Percentiles rank a stretch among this genome's conserved stretches.
Conservation (phyloP, 2,113 vertebrate species). For the Cyanoliseus patagonus region DNA sequence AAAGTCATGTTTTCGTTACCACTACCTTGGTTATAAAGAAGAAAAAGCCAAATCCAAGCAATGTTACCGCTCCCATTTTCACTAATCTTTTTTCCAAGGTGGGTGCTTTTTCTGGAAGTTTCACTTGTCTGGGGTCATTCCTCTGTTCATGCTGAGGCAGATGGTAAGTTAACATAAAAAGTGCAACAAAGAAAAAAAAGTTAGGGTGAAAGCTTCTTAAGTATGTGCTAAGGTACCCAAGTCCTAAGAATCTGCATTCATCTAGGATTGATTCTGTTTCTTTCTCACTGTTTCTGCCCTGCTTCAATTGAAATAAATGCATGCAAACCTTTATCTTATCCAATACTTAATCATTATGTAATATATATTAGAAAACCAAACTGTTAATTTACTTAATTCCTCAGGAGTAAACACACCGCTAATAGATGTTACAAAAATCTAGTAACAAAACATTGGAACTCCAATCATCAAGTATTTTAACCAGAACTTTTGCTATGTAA, state of each 20-base stretch:
- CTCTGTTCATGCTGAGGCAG: conserved; percentile 75
- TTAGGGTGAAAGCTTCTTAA: conserved; percentile 12
- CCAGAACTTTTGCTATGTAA: not conserved
- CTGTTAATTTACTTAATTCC: not conserved
- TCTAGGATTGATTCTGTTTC: not conserved
- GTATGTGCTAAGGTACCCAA: not conserved
- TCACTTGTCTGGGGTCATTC: conserved; percentile 70
- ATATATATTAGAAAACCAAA: not conserved
- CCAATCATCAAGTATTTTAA: not conserved
- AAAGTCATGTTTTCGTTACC: conserved; percentile 43
- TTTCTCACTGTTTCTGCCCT: not conserved
- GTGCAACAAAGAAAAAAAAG: not conserved
- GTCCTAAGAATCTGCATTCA: not conserved
- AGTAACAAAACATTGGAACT: not conserved
- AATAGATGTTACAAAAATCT: not conserved
- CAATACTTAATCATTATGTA: not conserved
- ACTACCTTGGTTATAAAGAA: conserved; percentile 70
- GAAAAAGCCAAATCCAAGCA: conserved; percentile 77
- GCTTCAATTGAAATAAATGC: not conserved
- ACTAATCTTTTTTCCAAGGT: conserved; percentile 61
- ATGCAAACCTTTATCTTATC: not conserved
- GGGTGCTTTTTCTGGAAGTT: conserved; percentile 52
- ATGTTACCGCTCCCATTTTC: conserved; percentile 63
- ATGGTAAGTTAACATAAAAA: conserved; percentile 15
- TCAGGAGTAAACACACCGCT: not conserved